Base-by-base conservation (phyloP, 2,113 vertebrate genomes). In the Xenopus laevis region DNA sequence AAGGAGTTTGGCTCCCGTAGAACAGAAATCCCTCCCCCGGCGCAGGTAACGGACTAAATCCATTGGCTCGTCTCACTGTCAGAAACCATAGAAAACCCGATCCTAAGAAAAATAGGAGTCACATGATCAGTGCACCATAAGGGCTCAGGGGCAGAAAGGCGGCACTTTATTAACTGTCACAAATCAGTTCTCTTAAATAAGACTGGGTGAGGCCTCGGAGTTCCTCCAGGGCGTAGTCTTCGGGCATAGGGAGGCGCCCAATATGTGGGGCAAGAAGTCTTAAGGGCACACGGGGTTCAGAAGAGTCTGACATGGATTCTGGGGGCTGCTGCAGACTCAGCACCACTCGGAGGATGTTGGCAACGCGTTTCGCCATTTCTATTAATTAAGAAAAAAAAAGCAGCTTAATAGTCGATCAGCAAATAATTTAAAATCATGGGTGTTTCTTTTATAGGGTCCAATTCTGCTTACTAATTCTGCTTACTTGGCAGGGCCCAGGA, bases 341-440 rank as follows among this genome's bases (percentile, higher is more conserved):
- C n/a, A 98, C 96, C 61, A 80, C 94, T 0, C 95, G 92, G 40
- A 98, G 84, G 68, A 98, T 91, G 88, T 99, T 98, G 0, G 95
- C 94, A 8, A 96, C 65, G 0, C 95, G 90, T 82, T 99, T 99
- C 1, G 97, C 97, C 97, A 99, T 98, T 57, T 99, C 97, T 99
- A 27, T 27, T 27, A 27, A 27, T 2, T 27, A 27, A 4, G 23
- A 27, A 27, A 27, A 27, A 27, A 27, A 27, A 27, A 27, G 4
- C 1, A 27, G 4, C 23, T 27, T 27, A 27, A 27, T 27, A n/a
- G n/a, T n/a, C 4, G 4, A 27, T 27, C 23, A 27, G 4, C 23
- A 27, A 27, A 27, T 27, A 27, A 27, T 27, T 27, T 27, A 27
- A 27, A 27, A 27, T 27, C 23, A 27, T 27, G 23, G 23, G 4